These are phyloP conservation scores for Euschistus heros DNA, from an alignment of 1,140 invertebrate genomes.

Conservation along the genomic window DNA sequence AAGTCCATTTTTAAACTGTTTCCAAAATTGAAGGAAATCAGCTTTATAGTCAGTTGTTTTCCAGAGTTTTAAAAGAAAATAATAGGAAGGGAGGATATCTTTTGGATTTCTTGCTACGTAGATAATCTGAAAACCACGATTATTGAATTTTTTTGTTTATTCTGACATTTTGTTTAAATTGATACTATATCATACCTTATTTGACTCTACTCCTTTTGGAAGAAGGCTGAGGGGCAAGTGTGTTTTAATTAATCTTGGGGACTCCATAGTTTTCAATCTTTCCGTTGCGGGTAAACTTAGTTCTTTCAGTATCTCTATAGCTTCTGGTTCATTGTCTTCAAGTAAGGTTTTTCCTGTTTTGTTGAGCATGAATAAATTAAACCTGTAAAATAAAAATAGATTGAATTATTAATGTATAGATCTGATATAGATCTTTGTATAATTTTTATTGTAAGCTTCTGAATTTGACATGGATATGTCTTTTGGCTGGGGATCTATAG, in stretches of 20 bases:
- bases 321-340: slow-evolving; percentile 26
- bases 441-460: no score
- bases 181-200: slow-evolving; percentile 19
- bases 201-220: slow-evolving; percentile 42
- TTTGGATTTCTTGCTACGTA: slow-evolving; percentile 73
- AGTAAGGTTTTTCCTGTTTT: slow-evolving; percentile 26
- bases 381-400: slow-evolving; percentile 22
- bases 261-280: slow-evolving; percentile 33
- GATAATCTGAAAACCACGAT: slow-evolving; percentile 40
- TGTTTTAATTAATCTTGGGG: slow-evolving; percentile 54
- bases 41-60: slow-evolving; percentile 58
- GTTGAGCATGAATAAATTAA: slow-evolving; percentile 26
- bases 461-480: no score
- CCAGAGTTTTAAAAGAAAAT: slow-evolving; percentile 59
- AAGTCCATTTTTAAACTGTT: slow-evolving; percentile 59
- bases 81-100: slow-evolving; percentile 73
- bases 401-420: no score
- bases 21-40: slow-evolving; percentile 61
- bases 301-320: slow-evolving; percentile 20
- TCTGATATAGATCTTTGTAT: no score
- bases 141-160: slow-evolving; percentile 18
- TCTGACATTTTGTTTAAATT: slow-evolving; percentile 22
- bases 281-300: slow-evolving; percentile 24
- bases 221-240: slow-evolving; percentile 57
- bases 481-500: no score